Conservation (phyloP, 2,113 vertebrate species). For the Nothoprocta pentlandii region DNA sequence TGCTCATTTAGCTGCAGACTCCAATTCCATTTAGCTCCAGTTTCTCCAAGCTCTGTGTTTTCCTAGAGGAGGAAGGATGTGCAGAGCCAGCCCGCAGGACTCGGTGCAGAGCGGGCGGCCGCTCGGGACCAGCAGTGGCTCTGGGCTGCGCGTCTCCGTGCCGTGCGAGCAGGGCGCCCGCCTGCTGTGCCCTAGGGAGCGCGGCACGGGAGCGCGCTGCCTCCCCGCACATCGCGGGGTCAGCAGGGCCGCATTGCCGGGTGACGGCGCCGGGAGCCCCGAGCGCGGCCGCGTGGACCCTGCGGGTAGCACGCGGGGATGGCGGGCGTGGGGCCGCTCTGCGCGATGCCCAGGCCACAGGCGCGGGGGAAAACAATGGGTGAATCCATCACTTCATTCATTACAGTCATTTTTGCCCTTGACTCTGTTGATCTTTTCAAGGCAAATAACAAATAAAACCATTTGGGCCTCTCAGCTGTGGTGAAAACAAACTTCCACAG, state of each 20-base stretch:
- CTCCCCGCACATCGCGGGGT: too few species aligned
- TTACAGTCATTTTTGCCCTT: conserved; percentile 2
- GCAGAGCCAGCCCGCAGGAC: not conserved
- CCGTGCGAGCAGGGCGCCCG: too few species aligned
- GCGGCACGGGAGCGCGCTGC: too few species aligned
- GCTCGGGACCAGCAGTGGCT: too few species aligned
- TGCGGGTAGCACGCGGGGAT: accelerated
- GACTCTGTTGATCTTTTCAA: conserved; percentile 31
- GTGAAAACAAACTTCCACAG: conserved; percentile 27
- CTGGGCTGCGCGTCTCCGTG: too few species aligned
- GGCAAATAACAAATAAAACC: conserved; percentile 31
- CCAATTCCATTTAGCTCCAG: not conserved
- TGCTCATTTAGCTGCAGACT: not conserved
- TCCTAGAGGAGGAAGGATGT: not conserved
- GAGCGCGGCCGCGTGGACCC: too few species aligned
- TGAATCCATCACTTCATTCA: not conserved
- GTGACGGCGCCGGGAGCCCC: too few species aligned
- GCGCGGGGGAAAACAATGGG: not conserved
- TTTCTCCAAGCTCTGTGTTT: not conserved
- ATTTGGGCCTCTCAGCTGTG: not conserved
- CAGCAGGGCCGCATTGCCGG: too few species aligned
- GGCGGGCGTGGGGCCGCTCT: accelerated
- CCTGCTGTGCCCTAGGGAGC: too few species aligned
- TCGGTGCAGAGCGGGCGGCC: too few species aligned
- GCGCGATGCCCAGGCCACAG: accelerated